Evolutionary conservation across 2,113 vertebrate genomes (phyloP).

Genomic region (Tor tambroides): DNA sequence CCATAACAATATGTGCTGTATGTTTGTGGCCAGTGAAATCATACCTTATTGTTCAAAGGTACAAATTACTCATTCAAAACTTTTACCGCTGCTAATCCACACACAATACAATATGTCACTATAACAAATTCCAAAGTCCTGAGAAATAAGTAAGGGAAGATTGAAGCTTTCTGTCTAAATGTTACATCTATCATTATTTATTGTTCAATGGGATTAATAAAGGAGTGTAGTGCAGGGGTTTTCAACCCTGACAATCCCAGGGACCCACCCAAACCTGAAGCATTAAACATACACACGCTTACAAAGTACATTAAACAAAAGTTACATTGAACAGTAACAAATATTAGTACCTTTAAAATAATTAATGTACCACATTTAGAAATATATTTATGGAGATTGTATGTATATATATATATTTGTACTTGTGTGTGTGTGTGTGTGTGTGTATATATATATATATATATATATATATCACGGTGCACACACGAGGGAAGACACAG

Average conservation of each 20-base stretch:
- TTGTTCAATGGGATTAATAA: background rate
- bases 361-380: background rate
- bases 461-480: background rate
- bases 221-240: background rate
- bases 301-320: background rate
- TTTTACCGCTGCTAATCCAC: background rate
- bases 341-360: background rate
- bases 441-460: too few relatives aligned
- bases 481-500: too few relatives aligned
- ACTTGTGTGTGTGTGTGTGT: too few relatives aligned
- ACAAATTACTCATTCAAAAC: background rate
- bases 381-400: background rate
- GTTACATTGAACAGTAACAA: background rate
- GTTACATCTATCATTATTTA: background rate
- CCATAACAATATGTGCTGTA: background rate
- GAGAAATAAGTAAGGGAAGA: background rate
- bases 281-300: background rate
- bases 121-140: too few relatives aligned
- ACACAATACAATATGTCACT: slow-evolving; percentile 8
- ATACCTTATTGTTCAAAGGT: background rate
- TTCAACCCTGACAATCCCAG: background rate
- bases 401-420: too few relatives aligned
- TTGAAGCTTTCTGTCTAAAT: background rate
- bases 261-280: background rate
- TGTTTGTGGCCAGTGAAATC: background rate